These are phyloP conservation scores for Varanus salvator DNA, from an alignment of 2,113 vertebrate genomes.

Conservation along the genomic window DNA sequence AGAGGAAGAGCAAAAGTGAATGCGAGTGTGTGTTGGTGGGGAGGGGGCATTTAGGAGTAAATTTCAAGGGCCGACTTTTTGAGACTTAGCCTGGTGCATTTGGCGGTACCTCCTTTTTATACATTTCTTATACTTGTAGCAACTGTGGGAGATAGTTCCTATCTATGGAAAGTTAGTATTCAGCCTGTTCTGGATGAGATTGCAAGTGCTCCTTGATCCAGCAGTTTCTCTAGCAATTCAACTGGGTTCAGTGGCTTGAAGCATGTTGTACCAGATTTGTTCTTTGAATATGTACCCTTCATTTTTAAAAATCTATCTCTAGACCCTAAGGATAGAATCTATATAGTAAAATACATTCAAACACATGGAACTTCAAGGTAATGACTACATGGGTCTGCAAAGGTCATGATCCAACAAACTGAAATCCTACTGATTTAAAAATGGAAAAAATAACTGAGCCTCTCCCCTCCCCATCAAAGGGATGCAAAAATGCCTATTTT, in stretches of 20 bases:
- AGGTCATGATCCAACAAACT: background rate
- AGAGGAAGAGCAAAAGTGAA: background rate
- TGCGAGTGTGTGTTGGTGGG: no score
- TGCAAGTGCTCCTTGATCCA: no score
- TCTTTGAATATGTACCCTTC: no score
- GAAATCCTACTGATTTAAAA: background rate
- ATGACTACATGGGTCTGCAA: background rate
- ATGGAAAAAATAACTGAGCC: no score
- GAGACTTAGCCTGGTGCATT: background rate
- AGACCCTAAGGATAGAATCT: background rate
- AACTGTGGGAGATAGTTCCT: no score
- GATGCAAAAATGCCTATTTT: background rate
- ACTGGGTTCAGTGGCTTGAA: no score
- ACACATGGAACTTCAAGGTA: background rate
- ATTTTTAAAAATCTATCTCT: background rate
- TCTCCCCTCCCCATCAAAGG: no score
- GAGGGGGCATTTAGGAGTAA: background rate
- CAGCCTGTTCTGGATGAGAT: no score
- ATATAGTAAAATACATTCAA: background rate
- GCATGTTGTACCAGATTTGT: no score
- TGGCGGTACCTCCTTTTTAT: background rate
- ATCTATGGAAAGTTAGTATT: no score
- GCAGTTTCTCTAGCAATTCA: no score
- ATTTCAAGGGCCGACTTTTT: background rate
- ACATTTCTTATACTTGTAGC: background rate